phyloP scores from a whole-genome alignment of 2,113 vertebrate species.

The Channa maculata region DNA sequence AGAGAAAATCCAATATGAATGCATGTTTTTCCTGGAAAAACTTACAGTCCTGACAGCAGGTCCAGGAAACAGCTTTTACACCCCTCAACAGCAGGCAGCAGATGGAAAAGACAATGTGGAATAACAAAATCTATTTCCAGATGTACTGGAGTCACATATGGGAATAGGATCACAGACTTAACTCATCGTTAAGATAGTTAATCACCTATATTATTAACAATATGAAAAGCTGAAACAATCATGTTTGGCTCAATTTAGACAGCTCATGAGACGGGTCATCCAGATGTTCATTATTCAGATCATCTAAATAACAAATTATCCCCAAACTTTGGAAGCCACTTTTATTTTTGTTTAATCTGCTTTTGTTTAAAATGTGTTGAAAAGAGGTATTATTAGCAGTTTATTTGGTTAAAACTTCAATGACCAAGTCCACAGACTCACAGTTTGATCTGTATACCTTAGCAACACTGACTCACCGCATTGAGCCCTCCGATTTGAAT shows the following conservation, averaged over 20 bases:
- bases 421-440: slow-evolving; percentile 3
- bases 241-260: slow-evolving; percentile 32
- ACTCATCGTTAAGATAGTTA: slow-evolving; percentile 60
- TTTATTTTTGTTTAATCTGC: slow-evolving; percentile 4
- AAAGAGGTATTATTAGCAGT: neutral
- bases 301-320: slow-evolving; percentile 48
- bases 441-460: slow-evolving; percentile 18
- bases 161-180: slow-evolving; percentile 54
- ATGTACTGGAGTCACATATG: slow-evolving; percentile 47
- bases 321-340: slow-evolving; percentile 9
- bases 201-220: slow-evolving; percentile 65
- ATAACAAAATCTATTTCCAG: slow-evolving; percentile 60
- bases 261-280: slow-evolving; percentile 11
- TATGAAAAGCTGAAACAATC: slow-evolving; percentile 54
- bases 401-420: slow-evolving; percentile 7
- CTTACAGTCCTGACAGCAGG: slow-evolving; percentile 51
- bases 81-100: slow-evolving; percentile 58
- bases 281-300: slow-evolving; percentile 62
- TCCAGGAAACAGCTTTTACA: slow-evolving; percentile 73
- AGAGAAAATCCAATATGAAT: slow-evolving; percentile 60
- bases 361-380: neutral
- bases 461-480: slow-evolving; percentile 30
- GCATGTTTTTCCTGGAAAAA: slow-evolving; percentile 73
- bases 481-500: slow-evolving; percentile 43
- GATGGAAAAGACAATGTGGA: slow-evolving; percentile 66